These are phyloP conservation scores for Doryteuthis pealeii DNA, from an alignment of 1,140 invertebrate species.

Conservation along the genomic window DNA sequence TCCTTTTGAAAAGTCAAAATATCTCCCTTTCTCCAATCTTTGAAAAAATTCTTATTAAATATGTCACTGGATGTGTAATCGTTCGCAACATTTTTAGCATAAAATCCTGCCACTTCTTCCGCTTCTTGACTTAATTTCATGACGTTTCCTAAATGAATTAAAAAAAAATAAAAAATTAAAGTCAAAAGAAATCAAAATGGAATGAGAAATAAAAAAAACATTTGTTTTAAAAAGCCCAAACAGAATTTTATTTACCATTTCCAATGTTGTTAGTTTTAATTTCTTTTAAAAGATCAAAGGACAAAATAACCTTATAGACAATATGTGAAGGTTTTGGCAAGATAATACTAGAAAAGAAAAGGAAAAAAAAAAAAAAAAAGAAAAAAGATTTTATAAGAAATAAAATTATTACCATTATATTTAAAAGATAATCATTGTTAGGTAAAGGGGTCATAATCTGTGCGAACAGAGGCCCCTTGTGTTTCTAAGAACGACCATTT, in stretches of 20 bases:
- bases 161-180: too few relatives aligned
- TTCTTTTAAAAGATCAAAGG: too few relatives aligned
- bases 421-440: conserved; percentile 84
- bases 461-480: conserved; percentile 98
- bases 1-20: not conserved
- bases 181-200: too few relatives aligned
- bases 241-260: too few relatives aligned
- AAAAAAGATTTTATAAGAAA: not conserved
- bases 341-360: too few relatives aligned
- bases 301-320: too few relatives aligned
- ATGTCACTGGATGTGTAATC: conserved; percentile 94
- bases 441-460: conserved; percentile 92
- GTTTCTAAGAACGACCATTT: conserved; percentile 97
- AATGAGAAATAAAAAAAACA: too few relatives aligned
- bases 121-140: conserved; percentile 78
- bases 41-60: conserved; percentile 98
- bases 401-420: conserved; percentile 74
- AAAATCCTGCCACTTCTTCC: conserved; percentile 98
- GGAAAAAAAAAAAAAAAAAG: not conserved
- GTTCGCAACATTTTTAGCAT: conserved; percentile 96
- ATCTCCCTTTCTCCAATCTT: conserved; percentile 68
- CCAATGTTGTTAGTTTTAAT: too few relatives aligned
- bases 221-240: too few relatives aligned
- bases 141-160: conserved; percentile 68
- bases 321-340: too few relatives aligned